A percentile compares a stretch with the other conserved stretches of the same genome.
Conservation (phyloP, 2,797 vertebrate species). For the Salarias fasciatus region DNA sequence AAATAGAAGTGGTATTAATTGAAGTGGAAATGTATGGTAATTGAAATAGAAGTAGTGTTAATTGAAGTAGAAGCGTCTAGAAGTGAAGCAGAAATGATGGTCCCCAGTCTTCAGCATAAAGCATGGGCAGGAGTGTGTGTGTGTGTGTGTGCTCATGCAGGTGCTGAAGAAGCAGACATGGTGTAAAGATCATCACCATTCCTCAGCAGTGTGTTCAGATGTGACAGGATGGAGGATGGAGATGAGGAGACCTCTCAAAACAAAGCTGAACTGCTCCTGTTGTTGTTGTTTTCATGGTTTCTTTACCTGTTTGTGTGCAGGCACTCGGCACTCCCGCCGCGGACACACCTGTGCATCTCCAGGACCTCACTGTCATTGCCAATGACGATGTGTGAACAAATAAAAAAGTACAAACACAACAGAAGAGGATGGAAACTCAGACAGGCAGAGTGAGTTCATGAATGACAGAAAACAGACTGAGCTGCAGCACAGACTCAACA, state of each 20-base stretch:
- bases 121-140: background rate
- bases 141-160: slow-evolving; percentile 9
- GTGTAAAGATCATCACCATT: slow-evolving; percentile 16
- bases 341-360: slow-evolving; percentile 98
- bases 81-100: no score
- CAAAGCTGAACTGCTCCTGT: slow-evolving; percentile 38
- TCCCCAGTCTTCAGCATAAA: no score
- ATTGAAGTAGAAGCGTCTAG: no score
- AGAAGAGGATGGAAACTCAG: slow-evolving; percentile 82
- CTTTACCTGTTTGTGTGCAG: slow-evolving; percentile 99
- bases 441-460: slow-evolving; percentile 81
- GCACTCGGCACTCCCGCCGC: slow-evolving; percentile 99
- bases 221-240: slow-evolving; percentile 65
- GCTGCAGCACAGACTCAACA: no score
- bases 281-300: slow-evolving; percentile 7
- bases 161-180: no score
- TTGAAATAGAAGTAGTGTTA: no score
- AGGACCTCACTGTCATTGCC: slow-evolving; percentile 97
- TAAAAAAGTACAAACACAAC: slow-evolving; percentile 78
- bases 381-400: slow-evolving; percentile 88
- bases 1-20: no score
- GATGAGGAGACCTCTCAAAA: slow-evolving; percentile 41
- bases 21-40: no score
- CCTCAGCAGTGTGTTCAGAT: no score
- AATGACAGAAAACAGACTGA: slow-evolving; percentile 81